Evolutionary conservation across 2,113 vertebrate genomes (phyloP).

Genomic region (Notothenia rossii): DNA sequence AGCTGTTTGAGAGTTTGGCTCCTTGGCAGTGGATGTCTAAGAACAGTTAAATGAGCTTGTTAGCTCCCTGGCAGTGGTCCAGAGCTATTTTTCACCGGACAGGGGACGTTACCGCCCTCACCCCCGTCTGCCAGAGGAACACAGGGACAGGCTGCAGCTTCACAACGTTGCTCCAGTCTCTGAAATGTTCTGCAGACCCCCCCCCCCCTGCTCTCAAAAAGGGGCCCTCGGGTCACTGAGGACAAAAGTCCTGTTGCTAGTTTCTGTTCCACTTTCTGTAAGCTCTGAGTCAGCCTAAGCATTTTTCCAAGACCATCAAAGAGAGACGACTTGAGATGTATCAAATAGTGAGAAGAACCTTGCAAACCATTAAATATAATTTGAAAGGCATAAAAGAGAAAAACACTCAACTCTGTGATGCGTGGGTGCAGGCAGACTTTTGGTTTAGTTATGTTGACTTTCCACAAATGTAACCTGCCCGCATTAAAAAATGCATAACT

Average conservation of each 20-base stretch:
- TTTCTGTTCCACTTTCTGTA: conserved; percentile 37
- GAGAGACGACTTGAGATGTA: neutral
- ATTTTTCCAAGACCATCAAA: neutral
- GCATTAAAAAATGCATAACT: neutral
- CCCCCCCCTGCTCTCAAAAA: neutral
- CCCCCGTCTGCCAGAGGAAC: neutral
- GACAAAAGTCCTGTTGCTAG: conserved; percentile 23
- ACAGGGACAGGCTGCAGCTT: conserved; percentile 32
- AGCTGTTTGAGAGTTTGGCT: neutral
- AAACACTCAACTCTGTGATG: neutral
- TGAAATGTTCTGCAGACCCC: conserved; percentile 36
- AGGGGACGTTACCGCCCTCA: neutral
- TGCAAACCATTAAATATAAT: neutral
- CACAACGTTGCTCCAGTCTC: conserved; percentile 22
- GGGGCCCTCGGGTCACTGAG: conserved; percentile 49
- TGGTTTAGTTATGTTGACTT: neutral
- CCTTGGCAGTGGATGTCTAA: neutral
- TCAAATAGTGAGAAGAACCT: neutral
- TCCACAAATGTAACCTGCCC: neutral
- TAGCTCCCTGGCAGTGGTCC: neutral
- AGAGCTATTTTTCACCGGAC: conserved; percentile 23
- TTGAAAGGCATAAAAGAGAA: neutral
- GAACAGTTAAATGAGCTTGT: conserved; percentile 12
- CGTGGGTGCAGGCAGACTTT: neutral
- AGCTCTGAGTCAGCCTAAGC: conserved; percentile 5